Evolutionary conservation across 2,888 invertebrate species (phyloP).

Genomic region (Rhynchonema sp.): DNA sequence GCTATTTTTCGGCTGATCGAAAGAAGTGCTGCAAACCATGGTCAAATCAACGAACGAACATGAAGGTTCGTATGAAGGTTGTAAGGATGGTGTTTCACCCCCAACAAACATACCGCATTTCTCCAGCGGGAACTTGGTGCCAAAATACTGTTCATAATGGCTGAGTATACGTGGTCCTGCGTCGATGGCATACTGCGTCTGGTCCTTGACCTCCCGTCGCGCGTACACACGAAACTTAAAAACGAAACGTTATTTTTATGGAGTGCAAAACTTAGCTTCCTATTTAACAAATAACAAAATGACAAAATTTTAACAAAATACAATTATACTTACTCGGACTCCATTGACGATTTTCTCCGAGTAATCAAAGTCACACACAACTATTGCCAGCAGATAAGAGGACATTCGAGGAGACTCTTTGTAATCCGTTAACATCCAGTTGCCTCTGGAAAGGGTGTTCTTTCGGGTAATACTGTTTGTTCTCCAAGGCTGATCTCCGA

Average conservation of each 20-base stretch:
- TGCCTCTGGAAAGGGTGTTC: neutral
- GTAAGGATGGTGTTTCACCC: too few species aligned
- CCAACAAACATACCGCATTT: neutral
- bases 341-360: neutral
- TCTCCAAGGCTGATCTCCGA: neutral
- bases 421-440: neutral
- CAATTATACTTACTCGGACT: neutral
- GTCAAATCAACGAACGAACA: too few species aligned
- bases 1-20: too few species aligned
- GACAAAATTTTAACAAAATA: neutral
- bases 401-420: neutral
- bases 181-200: neutral
- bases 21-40: too few species aligned
- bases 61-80: too few species aligned
- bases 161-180: neutral
- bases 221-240: neutral
- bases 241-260: neutral
- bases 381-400: neutral
- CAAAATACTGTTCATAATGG: neutral
- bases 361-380: neutral
- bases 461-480: neutral
- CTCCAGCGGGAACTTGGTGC: neutral
- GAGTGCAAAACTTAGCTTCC: neutral
- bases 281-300: neutral
- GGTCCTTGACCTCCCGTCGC: neutral